Base-by-base conservation (phyloP, 2,113 vertebrate genomes). In the Campylomormyrus numenius region DNA sequence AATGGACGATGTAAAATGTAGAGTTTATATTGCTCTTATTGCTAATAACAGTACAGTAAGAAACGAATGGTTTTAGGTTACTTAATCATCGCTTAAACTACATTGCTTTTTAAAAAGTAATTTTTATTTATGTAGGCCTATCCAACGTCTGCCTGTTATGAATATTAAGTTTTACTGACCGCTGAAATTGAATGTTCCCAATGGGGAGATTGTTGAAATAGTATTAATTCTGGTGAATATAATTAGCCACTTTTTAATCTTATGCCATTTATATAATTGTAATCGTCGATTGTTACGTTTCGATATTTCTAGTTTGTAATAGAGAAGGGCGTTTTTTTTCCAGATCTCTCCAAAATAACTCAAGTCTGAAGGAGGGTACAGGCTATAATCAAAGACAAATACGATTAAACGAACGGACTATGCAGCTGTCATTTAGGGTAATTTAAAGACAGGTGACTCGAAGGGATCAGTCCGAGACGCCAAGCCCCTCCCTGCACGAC, bases 271-370 rank as follows among this genome's bases (percentile, higher is more conserved):
- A 31, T 70, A 13, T 70, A 31, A 13, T 70, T 70, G n/a, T 31
- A 31, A 11, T 85, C 15, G 19, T 46, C 8, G 21, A 46, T 46
- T 85, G 45, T 85, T 48, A 11, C 5, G n/a, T 48, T 45, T 48
- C 45, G 21, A 39, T 77, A 24, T 77, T 35, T 88, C 49, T 31
- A 31, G 5, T 80, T 24, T 50, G 10, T 50, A 52, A 77, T 46
- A 77, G 4, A 24, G 42, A 27, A 80, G 49, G 85, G 45, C 66
- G 48, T 56, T 15, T 77, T 77, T 74, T 70, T 80, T 84, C 52
- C 86, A 87, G 56, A 58, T 90, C 89, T 66, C 83, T 92, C 90
- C 66, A 88, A 90, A 90, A 92, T 91, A 91, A 52, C 48, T 88
- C 45, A 49, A 77, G 70, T 77, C 87, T 80, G 53, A 83, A 87